Evolutionary conservation across 2,888 invertebrate species (phyloP), one percentile per base, ranked within the genome.

Genomic region (Dysmachus trigonus): DNA sequence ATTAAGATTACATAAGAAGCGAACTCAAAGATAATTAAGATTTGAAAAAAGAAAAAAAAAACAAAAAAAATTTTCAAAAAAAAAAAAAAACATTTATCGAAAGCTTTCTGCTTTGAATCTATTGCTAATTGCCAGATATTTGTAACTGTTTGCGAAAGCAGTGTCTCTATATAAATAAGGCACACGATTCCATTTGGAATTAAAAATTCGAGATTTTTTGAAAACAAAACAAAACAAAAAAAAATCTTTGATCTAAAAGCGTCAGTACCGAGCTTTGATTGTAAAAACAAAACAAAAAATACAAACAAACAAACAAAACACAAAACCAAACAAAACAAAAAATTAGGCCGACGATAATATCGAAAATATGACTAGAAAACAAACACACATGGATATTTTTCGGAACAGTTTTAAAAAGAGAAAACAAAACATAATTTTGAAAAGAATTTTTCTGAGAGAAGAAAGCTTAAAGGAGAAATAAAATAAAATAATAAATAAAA

Each of bases 101-200:
- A 81, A 81, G 81, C 81, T 81, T 81, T 53, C 33, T 33, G 81
- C 81, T 81, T 81, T 81, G 53, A 81, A 31, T 81, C 51, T 81
- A 81, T 81, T 81, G 81, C 81, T 81, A 81, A 73, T 33, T 53
- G 81, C 81, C 81, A 81, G 81, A 81, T 81, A 81, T 81, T 81
- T 81, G 81, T 81, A 81, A 81, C 81, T 81, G 81, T 81, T 81
- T 81, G 81, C 81, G 62, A 81, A 18, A 35, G 81, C 81, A 31
- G 53, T 81, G 81, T 81, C 81, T 81, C 18, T 51, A 81, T 53
- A 62, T 53, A 53, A 81, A 27, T 62, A 62, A 62, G 62, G 13
- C 62, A 62, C 62, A 2, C 62, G 77, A 77, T 77, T 77, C 77
- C 51, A 77, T 30, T 41, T 41, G 18, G 51, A 77, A 47, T 77